phyloP scores from a whole-genome alignment of 2,888 invertebrate genomes.

The Yponomeuta sedellus region DNA sequence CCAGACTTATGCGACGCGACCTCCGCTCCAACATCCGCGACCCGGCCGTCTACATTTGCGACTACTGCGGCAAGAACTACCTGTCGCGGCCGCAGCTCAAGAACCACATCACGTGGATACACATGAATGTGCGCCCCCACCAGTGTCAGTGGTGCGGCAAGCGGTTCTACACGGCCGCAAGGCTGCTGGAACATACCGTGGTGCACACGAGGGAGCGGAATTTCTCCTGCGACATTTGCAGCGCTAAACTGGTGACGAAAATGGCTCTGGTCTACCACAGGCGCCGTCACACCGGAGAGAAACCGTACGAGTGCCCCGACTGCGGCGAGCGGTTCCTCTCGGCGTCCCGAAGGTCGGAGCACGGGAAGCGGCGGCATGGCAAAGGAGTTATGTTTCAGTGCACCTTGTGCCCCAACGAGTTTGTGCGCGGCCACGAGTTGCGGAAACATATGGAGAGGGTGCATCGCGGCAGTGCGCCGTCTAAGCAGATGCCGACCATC shows the following conservation, averaged over 20 bases:
- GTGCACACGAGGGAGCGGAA: conserved; percentile 72
- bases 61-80: conserved; percentile 57
- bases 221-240: conserved; percentile 72
- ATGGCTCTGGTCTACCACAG: conserved; percentile 67
- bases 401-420: conserved; percentile 40
- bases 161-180: conserved; percentile 66
- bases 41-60: conserved; percentile 56
- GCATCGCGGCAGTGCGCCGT: conserved; percentile 29
- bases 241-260: conserved; percentile 59
- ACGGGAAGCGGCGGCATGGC: conserved; percentile 59
- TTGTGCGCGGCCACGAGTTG: conserved; percentile 50
- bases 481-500: neutral
- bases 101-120: conserved; percentile 70
- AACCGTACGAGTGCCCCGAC: conserved; percentile 59
- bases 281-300: conserved; percentile 64
- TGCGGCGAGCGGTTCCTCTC: conserved; percentile 63
- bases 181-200: conserved; percentile 68
- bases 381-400: conserved; percentile 48
- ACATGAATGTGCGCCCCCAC: conserved; percentile 63
- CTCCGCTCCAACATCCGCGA: conserved; percentile 56
- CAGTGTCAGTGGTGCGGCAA: conserved; percentile 72
- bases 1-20: conserved; percentile 38
- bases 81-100: conserved; percentile 55
- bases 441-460: conserved; percentile 48
- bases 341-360: conserved; percentile 57